These are phyloP conservation scores for Rhynchotus rufescens DNA, from an alignment of 2,797 vertebrate species.

Conservation along the genomic window DNA sequence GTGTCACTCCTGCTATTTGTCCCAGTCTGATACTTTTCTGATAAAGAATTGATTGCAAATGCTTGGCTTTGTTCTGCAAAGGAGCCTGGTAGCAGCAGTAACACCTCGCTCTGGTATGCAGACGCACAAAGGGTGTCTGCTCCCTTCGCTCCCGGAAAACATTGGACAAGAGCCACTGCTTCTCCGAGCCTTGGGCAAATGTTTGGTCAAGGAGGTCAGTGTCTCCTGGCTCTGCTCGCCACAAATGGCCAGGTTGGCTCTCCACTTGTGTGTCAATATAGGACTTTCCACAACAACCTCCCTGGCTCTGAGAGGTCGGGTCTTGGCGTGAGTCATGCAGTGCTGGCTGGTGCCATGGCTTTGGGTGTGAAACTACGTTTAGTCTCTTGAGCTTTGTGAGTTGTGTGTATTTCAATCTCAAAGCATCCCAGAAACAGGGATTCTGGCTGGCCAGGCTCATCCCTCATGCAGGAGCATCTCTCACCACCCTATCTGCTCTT, in stretches of 20 bases:
- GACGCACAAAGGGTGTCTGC: neutral
- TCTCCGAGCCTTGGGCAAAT: neutral
- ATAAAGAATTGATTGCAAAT: neutral
- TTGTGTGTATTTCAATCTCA: neutral
- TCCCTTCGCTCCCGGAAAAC: neutral
- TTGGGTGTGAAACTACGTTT: neutral
- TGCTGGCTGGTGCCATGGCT: neutral
- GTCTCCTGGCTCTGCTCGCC: neutral
- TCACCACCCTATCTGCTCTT: neutral
- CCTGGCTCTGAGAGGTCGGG: neutral
- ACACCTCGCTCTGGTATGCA: rapidly evolving
- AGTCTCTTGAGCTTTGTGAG: neutral
- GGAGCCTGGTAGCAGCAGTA: neutral
- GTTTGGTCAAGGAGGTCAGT: neutral
- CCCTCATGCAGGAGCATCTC: neutral
- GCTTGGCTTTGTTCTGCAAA: neutral
- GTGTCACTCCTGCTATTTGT: neutral
- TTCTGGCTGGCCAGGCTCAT: neutral
- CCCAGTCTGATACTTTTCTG: neutral
- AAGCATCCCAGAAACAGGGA: neutral
- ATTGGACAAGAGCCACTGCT: neutral
- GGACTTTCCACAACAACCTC: neutral
- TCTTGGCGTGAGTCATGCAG: neutral
- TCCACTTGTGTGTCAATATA: neutral
- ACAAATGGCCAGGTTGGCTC: neutral